Percentiles rank a stretch among this genome's conserved stretches.
Evolutionary conservation across 2,113 vertebrate species (phyloP).

Genomic region (Urocitellus parryii): DNA sequence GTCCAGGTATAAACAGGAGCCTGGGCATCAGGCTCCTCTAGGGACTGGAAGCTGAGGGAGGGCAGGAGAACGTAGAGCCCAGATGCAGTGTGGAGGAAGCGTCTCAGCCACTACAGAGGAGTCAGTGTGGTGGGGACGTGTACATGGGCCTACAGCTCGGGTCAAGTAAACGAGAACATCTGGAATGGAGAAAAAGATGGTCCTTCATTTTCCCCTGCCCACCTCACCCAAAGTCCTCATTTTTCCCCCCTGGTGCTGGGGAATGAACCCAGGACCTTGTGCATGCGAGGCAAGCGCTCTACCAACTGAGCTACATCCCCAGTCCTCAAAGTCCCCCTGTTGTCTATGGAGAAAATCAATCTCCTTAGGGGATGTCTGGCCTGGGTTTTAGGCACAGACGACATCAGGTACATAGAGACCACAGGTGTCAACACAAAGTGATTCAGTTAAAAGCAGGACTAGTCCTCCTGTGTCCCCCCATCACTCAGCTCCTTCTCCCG

Average conservation of each 20-base stretch:
- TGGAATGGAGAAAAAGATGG: background rate
- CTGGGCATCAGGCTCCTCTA: background rate
- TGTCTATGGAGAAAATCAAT: background rate
- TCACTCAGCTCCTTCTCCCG: background rate
- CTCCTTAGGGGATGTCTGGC: background rate
- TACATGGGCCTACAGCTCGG: background rate
- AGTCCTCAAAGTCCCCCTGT: too few species aligned
- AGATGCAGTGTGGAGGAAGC: background rate
- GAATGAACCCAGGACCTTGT: too few species aligned
- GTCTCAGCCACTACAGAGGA: fast-evolving
- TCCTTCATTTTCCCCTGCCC: background rate
- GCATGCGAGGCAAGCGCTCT: too few species aligned
- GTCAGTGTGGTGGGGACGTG: background rate
- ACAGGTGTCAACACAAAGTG: background rate
- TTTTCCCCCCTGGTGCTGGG: too few species aligned
- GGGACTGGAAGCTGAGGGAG: background rate
- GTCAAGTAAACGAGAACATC: background rate
- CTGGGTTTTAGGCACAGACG: background rate
- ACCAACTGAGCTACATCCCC: too few species aligned
- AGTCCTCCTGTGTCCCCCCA: background rate
- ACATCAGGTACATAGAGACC: background rate
- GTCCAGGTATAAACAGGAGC: background rate
- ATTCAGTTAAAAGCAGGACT: background rate
- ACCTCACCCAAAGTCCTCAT: background rate
- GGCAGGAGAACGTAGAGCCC: background rate